Evolutionary conservation across 1,140 invertebrate genomes (phyloP).

Genomic region (Aphidius ervi): DNA sequence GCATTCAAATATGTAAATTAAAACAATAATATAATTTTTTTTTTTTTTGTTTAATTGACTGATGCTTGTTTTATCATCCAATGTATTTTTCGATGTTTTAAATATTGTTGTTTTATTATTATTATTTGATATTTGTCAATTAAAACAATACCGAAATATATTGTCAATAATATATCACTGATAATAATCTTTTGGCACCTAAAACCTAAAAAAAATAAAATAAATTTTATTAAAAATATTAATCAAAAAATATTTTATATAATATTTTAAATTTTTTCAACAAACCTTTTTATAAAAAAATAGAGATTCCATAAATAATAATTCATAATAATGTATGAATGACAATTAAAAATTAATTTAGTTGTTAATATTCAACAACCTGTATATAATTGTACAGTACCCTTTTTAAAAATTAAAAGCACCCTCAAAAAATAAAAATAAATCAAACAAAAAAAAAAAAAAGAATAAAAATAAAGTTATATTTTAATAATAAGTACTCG

Average conservation of each 20-base stretch:
- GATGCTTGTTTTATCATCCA: constrained; percentile 17
- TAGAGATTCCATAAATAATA: too few species aligned
- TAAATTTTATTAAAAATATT: too few species aligned
- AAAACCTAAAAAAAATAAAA: too few species aligned
- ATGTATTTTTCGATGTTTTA: constrained; percentile 9
- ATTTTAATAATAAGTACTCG: too few species aligned
- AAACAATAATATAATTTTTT: constrained; percentile 5
- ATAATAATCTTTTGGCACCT: constrained; percentile 30
- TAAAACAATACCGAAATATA: constrained; percentile 29
- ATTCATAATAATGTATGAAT: too few species aligned
- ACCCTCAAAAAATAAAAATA: constrained; percentile 5
- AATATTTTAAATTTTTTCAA: too few species aligned
- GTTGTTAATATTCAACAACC: neutral
- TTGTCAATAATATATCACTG: constrained; percentile 30
- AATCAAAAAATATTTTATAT: too few species aligned
- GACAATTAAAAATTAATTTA: neutral
- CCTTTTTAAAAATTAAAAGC: neutral
- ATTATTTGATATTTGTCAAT: constrained; percentile 10
- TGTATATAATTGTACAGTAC: too few species aligned
- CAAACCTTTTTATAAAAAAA: too few species aligned
- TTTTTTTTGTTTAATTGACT: neutral
- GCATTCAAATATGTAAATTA: constrained; percentile 23
- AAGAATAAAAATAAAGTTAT: neutral
- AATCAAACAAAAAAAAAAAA: neutral
- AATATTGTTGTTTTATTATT: constrained; percentile 11